Percentiles rank a stretch among this genome's conserved stretches.
Evolutionary conservation across 2,797 vertebrate species (phyloP).

Genomic region (Argentina silus): DNA sequence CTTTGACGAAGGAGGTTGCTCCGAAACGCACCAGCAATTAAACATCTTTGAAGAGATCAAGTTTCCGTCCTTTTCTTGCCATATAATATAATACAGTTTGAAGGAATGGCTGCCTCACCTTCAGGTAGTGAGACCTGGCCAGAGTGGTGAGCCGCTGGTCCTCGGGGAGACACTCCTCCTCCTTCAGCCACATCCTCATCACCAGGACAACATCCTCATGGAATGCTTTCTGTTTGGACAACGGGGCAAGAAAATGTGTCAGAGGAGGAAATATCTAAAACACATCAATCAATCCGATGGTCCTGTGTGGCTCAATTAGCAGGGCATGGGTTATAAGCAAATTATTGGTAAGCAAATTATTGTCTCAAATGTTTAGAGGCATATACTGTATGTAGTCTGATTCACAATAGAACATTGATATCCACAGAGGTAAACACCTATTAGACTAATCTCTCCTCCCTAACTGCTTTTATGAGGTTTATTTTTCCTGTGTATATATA

Average conservation of each 20-base stretch:
- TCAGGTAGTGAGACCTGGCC: slow-evolving; percentile 71
- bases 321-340: no score
- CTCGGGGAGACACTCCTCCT: slow-evolving; percentile 65
- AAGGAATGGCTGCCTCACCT: slow-evolving; percentile 60
- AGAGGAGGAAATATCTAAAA: neutral
- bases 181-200: slow-evolving; percentile 69
- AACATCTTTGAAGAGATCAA: neutral
- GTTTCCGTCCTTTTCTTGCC: no score
- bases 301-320: no score
- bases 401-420: neutral
- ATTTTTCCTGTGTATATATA: neutral
- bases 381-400: neutral
- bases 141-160: slow-evolving; percentile 59
- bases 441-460: neutral
- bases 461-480: neutral
- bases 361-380: no score
- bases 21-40: no score
- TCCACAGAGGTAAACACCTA: neutral
- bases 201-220: slow-evolving; percentile 74
- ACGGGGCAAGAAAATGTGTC: neutral
- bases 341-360: no score
- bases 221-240: slow-evolving; percentile 73
- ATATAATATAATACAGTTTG: neutral
- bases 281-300: no score
- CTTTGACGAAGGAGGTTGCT: no score